These are phyloP conservation scores for Halictus rubicundus DNA, from an alignment of 1,140 invertebrate species.

Conservation along the genomic window DNA sequence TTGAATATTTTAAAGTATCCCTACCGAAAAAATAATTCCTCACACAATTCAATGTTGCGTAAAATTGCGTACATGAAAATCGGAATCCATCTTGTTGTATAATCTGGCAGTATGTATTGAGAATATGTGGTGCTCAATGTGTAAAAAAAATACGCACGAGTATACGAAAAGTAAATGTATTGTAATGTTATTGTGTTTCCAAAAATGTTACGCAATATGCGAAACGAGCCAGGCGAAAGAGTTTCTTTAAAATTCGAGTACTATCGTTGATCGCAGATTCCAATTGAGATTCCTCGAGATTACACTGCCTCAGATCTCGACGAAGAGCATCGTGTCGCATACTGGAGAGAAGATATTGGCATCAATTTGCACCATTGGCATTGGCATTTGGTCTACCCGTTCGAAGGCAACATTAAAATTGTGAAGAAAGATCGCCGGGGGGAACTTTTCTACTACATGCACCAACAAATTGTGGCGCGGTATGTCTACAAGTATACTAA, in stretches of 20 bases:
- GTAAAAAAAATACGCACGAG: too few species aligned
- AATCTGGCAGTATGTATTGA: too few species aligned
- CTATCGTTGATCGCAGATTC: conserved; percentile 73
- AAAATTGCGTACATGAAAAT: too few species aligned
- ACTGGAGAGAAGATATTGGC: conserved; percentile 83
- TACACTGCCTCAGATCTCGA: conserved; percentile 88
- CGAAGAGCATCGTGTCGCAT: conserved; percentile 86
- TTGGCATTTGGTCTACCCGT: conserved; percentile 91
- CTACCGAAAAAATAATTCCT: too few species aligned
- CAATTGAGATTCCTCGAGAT: conserved; percentile 86
- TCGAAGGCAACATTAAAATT: conserved; percentile 81
- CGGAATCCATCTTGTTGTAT: too few species aligned
- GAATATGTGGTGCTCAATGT: too few species aligned
- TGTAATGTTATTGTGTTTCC: too few species aligned
- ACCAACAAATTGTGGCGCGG: conserved; percentile 83
- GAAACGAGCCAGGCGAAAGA: background rate
- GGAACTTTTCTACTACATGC: conserved; percentile 84
- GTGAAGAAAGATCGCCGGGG: conserved; percentile 83
- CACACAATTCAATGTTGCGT: too few species aligned
- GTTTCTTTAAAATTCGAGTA: background rate
- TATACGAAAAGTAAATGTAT: too few species aligned
- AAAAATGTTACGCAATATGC: too few species aligned
- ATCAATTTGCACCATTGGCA: conserved; percentile 90
- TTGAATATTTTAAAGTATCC: too few species aligned
- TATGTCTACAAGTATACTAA: conserved; percentile 47